phyloP scores from a whole-genome alignment of 2,797 vertebrate genomes.

The Micropoecilia bifurca region DNA sequence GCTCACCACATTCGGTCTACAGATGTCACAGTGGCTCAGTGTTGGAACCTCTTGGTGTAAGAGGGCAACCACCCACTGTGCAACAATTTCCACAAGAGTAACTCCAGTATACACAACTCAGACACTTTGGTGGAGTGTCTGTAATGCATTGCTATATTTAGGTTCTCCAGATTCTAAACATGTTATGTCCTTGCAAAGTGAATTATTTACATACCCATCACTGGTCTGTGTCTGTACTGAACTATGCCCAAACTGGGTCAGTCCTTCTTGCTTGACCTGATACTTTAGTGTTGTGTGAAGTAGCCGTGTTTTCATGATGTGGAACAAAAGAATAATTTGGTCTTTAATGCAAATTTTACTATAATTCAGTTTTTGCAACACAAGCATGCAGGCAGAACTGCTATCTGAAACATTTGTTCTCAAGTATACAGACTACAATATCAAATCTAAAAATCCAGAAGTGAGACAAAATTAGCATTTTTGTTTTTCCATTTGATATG shows the following conservation, averaged over 20 bases:
- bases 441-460: neutral
- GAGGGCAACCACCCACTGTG: neutral
- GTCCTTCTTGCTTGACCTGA: neutral
- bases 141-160: neutral
- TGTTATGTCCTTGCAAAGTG: neutral
- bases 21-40: neutral
- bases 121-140: neutral
- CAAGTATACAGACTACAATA: neutral
- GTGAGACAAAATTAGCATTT: neutral
- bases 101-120: neutral
- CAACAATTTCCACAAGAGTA: neutral
- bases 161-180: neutral
- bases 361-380: neutral
- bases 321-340: neutral
- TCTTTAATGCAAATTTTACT: neutral
- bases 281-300: neutral
- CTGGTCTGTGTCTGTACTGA: neutral
- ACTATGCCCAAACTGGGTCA: neutral
- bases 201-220: conserved; percentile 3
- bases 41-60: neutral
- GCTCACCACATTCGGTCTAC: neutral
- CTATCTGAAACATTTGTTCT: neutral
- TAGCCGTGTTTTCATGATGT: neutral
- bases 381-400: neutral
- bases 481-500: neutral